Evolutionary conservation across 2,797 vertebrate species (phyloP).

Genomic region (Chiroxiphia lanceolata): DNA sequence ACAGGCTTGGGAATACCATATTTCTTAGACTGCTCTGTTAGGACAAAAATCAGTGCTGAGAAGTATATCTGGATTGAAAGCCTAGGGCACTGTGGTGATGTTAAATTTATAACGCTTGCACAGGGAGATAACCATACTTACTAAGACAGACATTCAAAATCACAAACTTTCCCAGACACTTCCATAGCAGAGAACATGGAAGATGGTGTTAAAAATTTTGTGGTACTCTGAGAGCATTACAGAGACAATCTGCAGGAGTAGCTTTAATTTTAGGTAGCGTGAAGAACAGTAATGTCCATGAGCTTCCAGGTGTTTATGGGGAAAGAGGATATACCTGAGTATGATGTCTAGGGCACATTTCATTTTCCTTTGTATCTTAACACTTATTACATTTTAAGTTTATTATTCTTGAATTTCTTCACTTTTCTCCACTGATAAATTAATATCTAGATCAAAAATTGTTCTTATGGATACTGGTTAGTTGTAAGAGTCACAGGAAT

Average conservation of each 20-base stretch:
- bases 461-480: neutral
- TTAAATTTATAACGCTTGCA: neutral
- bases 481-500: neutral
- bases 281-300: neutral
- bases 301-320: neutral
- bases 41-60: neutral
- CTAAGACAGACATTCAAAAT: neutral
- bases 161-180: neutral
- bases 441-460: neutral
- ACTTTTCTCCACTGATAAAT: neutral
- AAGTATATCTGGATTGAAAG: neutral
- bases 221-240: neutral
- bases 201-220: neutral
- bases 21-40: neutral
- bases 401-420: neutral
- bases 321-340: neutral
- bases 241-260: neutral
- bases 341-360: neutral
- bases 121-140: neutral
- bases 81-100: neutral
- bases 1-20: neutral
- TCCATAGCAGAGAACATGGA: neutral
- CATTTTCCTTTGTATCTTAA: neutral
- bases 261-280: neutral
- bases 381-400: neutral